A percentile compares a stretch with the other conserved stretches of the same genome.
These are phyloP conservation scores for Eustalomyia histrio DNA, from an alignment of 2,888 invertebrate species.

Conservation along the genomic window DNA sequence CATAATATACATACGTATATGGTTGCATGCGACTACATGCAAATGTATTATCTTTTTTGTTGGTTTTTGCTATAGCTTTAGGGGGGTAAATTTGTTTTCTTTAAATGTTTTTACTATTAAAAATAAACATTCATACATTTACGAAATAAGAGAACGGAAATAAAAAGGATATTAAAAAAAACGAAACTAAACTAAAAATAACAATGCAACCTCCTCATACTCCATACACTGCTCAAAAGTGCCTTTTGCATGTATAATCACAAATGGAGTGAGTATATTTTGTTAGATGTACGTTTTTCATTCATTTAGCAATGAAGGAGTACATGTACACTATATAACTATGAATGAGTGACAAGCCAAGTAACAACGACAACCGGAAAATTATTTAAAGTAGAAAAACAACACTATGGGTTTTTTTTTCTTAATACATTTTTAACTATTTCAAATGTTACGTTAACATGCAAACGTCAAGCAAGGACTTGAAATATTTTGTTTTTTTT, in stretches of 20 bases:
- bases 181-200: constrained; percentile 34
- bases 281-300: neutral
- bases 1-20: constrained; percentile 16
- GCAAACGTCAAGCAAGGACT: constrained; percentile 50
- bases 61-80: constrained; percentile 19
- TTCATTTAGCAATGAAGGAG: neutral
- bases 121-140: constrained; percentile 23
- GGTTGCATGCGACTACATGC: constrained; percentile 31
- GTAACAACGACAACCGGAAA: constrained; percentile 58
- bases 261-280: neutral
- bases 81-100: constrained; percentile 44
- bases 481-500: neutral
- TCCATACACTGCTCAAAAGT: constrained; percentile 19
- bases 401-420: neutral
- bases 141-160: constrained; percentile 39
- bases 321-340: no score
- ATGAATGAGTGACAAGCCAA: constrained; percentile 57
- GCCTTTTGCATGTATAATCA: neutral
- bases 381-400: constrained; percentile 41
- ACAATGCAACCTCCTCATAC: constrained; percentile 16
- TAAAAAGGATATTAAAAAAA: constrained; percentile 51
- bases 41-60: constrained; percentile 28
- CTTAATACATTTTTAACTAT: neutral
- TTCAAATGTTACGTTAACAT: constrained; percentile 39
- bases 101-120: constrained; percentile 52